A percentile compares a stretch with the other conserved stretches of the same genome.
Evolutionary conservation across 2,113 vertebrate genomes (phyloP).

Genomic region (Hoplias malabaricus): DNA sequence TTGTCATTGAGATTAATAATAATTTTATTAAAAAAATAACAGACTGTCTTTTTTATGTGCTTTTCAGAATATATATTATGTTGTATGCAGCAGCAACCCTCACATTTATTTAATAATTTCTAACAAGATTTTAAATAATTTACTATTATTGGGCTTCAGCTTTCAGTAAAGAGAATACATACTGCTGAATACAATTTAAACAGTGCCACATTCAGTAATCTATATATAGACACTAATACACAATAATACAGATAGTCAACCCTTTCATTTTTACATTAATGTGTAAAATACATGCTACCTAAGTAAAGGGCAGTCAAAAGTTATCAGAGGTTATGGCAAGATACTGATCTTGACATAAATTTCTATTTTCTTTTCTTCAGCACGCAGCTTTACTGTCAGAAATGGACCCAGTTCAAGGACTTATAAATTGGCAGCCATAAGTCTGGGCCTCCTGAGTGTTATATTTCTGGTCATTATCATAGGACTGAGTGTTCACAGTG

Average conservation of each 20-base stretch:
- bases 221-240: neutral
- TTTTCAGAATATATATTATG: neutral
- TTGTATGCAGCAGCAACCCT: neutral
- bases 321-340: neutral
- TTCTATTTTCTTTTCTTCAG: constrained; percentile 1
- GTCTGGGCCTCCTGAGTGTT: constrained; percentile 58
- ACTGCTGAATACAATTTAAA: too few species aligned
- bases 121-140: too few species aligned
- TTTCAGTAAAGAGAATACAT: too few species aligned
- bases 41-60: neutral
- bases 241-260: neutral
- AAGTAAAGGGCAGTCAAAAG: neutral
- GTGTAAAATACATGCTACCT: too few species aligned
- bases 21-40: neutral
- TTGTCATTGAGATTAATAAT: neutral
- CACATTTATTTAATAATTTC: neutral
- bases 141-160: too few species aligned
- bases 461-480: constrained; percentile 58
- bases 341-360: neutral
- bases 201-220: neutral
- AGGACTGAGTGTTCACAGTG: constrained; percentile 62
- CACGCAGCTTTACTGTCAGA: constrained; percentile 22
- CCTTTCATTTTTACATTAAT: too few species aligned
- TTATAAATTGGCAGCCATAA: constrained; percentile 51
- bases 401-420: neutral